These are phyloP conservation scores for Microctenopoma stevenorrisi DNA, from an alignment of 2,797 vertebrate species.

Conservation along the genomic window DNA sequence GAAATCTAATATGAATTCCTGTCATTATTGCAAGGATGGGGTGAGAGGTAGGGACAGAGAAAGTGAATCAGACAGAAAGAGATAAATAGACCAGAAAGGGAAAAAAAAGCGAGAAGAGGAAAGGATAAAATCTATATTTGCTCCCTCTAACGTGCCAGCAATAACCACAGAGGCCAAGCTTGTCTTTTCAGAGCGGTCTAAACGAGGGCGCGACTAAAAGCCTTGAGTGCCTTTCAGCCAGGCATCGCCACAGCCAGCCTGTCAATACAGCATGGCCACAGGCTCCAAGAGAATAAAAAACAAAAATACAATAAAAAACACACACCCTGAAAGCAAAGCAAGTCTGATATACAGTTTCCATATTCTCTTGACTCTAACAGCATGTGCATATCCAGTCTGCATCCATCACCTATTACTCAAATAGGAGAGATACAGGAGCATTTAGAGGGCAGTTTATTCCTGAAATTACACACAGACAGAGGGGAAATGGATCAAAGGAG, in stretches of 20 bases:
- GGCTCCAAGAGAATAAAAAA: slow-evolving; percentile 38
- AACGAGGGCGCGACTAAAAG: slow-evolving; percentile 71
- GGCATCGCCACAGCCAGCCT: slow-evolving; percentile 45
- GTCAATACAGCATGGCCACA: slow-evolving; percentile 68
- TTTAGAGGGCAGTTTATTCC: slow-evolving; percentile 48
- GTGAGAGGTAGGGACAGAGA: slow-evolving; percentile 41
- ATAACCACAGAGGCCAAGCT: slow-evolving; percentile 74
- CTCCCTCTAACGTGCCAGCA: slow-evolving; percentile 64
- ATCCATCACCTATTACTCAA: slow-evolving; percentile 51
- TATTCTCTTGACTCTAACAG: slow-evolving; percentile 46
- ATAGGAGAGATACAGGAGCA: slow-evolving; percentile 21
- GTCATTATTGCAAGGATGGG: slow-evolving; percentile 74
- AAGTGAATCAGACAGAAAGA: slow-evolving; percentile 42
- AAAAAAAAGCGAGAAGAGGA: slow-evolving; percentile 58
- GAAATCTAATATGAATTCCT: slow-evolving; percentile 79
- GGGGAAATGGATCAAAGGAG: slow-evolving; percentile 33
- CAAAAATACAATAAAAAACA: slow-evolving; percentile 24
- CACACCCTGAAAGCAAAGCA: slow-evolving; percentile 30
- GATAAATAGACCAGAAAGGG: slow-evolving; percentile 65
- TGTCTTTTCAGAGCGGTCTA: slow-evolving; percentile 74
- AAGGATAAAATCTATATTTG: slow-evolving; percentile 80
- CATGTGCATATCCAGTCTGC: slow-evolving; percentile 25
- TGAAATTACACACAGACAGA: slow-evolving; percentile 38
- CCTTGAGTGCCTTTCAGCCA: slow-evolving; percentile 68
- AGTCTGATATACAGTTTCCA: slow-evolving; percentile 43